phyloP scores from a whole-genome alignment of 1,140 invertebrate species.

The Battus philenor region DNA sequence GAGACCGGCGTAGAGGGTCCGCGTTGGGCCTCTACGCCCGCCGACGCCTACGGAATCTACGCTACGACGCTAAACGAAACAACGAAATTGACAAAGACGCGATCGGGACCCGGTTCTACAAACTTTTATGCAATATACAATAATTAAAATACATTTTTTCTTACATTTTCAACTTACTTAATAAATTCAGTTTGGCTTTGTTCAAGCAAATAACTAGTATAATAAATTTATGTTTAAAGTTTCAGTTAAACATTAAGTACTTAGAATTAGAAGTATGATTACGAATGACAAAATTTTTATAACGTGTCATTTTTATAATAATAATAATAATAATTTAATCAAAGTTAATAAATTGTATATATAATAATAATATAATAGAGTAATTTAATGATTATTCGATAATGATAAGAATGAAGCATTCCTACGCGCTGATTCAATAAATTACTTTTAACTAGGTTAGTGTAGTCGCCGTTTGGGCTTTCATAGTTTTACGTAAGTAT shows the following conservation, averaged over 20 bases:
- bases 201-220: constrained; percentile 75
- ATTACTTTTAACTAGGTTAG: constrained; percentile 76
- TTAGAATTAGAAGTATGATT: constrained; percentile 74
- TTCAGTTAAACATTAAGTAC: constrained; percentile 73
- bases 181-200: constrained; percentile 76
- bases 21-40: constrained; percentile 18
- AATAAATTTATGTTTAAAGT: constrained; percentile 75
- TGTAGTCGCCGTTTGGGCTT: constrained; percentile 73
- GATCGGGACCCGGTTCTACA: constrained; percentile 38
- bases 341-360: constrained; percentile 77
- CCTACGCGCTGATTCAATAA: constrained; percentile 74
- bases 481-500: constrained; percentile 69
- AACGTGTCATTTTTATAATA: constrained; percentile 69
- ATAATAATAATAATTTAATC: constrained; percentile 76
- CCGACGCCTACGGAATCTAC: constrained; percentile 21
- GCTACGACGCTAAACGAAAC: constrained; percentile 25
- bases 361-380: constrained; percentile 76
- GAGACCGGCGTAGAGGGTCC: constrained; percentile 19
- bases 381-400: constrained; percentile 77
- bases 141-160: constrained; percentile 75
- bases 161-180: constrained; percentile 75
- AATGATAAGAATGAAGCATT: constrained; percentile 78
- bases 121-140: constrained; percentile 63
- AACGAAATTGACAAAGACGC: constrained; percentile 33
- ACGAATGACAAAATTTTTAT: constrained; percentile 75